These are phyloP conservation scores for Macrotrachela quadricornifera DNA, from an alignment of 1,140 invertebrate genomes.

Conservation along the genomic window DNA sequence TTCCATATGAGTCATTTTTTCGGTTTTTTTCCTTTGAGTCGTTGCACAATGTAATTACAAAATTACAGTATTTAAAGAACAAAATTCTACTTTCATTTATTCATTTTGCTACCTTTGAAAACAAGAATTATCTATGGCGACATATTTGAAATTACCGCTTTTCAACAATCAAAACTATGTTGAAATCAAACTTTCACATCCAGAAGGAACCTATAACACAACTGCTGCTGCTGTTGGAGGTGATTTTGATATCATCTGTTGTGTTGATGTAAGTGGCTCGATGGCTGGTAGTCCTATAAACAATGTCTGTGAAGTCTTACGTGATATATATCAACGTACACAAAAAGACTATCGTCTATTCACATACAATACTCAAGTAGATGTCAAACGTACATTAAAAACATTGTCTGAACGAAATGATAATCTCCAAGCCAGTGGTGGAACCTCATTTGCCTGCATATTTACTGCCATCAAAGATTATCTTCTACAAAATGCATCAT, in stretches of 20 bases:
- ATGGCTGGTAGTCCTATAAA: background rate
- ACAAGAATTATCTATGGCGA: too few relatives aligned
- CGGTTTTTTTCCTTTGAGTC: too few relatives aligned
- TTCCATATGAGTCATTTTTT: too few relatives aligned
- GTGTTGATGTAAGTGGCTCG: background rate
- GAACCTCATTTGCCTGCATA: background rate
- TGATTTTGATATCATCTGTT: background rate
- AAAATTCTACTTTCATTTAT: too few relatives aligned
- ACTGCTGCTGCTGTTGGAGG: too few relatives aligned
- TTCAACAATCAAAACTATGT: too few relatives aligned
- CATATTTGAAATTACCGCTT: too few relatives aligned
- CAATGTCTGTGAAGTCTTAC: background rate
- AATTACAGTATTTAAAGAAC: too few relatives aligned
- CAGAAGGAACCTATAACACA: too few relatives aligned
- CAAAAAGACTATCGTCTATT: background rate
- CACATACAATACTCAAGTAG: background rate
- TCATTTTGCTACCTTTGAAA: too few relatives aligned
- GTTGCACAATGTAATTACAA: too few relatives aligned
- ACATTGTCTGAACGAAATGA: background rate
- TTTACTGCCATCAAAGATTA: background rate
- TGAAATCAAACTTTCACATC: too few relatives aligned
- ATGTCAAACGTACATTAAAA: background rate
- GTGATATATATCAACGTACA: background rate
- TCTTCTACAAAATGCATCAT: background rate
- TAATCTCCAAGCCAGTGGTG: background rate